These are phyloP conservation scores for Bombus consobrinus DNA, from an alignment of 1,140 invertebrate genomes.

Conservation along the genomic window DNA sequence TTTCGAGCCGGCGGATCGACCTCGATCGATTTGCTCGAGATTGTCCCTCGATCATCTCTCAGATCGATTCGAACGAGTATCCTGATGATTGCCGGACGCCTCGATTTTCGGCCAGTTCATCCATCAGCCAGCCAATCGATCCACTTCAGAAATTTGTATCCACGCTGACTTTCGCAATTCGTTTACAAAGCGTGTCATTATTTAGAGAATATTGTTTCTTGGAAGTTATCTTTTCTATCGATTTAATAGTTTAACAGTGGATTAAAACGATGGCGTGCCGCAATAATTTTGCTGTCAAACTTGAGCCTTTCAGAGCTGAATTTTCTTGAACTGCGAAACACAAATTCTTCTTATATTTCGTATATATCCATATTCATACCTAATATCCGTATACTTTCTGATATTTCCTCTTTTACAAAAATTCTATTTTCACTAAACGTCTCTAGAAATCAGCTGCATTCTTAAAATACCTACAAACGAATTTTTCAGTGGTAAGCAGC, in stretches of 20 bases:
- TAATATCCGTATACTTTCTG: no score
- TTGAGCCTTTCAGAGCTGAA: no score
- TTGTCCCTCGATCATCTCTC: constrained; percentile 63
- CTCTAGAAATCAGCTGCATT: no score
- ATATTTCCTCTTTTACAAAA: no score
- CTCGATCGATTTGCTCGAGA: constrained; percentile 67
- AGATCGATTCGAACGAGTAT: constrained; percentile 64
- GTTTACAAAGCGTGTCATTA: not conserved
- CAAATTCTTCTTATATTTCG: no score
- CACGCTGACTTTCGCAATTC: not conserved
- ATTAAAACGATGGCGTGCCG: no score
- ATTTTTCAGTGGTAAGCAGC: not conserved
- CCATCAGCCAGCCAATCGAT: not conserved
- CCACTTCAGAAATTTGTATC: not conserved
- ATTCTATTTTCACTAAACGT: no score
- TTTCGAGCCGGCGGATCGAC: constrained; percentile 58
- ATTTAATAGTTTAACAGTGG: no score
- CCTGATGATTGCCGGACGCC: constrained; percentile 63
- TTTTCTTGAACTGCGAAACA: no score
- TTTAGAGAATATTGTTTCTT: not conserved
- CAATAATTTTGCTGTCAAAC: no score
- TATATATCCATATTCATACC: no score
- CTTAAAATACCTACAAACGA: constrained; percentile 11
- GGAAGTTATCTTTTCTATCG: no score
- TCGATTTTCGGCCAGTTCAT: constrained; percentile 59